Evolutionary conservation across 2,888 invertebrate genomes (phyloP), one percentile per base, ranked within the genome.

Genomic region (Morpho deidamia): DNA sequence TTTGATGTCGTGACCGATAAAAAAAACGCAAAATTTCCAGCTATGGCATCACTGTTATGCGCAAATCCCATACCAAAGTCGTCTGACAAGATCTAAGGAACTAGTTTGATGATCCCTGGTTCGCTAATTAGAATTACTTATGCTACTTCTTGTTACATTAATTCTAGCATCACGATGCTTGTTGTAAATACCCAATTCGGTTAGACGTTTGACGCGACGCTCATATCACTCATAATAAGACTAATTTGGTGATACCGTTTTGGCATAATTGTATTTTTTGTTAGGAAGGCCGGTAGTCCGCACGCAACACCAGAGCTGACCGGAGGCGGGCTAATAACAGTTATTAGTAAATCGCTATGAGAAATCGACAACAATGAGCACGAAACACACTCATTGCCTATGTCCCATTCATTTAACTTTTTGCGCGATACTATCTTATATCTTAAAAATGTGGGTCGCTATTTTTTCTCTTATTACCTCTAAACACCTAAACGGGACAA

Each of bases 281-380:
- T 74, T 61, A 63, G 58, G 72, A 78, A 80, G 71, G 80, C 78
- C 76, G 71, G 81, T 55, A 81, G 85, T 80, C 72, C 69, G 69
- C 82, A 78, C 78, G 79, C 80, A 76, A 78, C 71, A 66, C 70
- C 64, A 67, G 67, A 70, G 68, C 58, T 66, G 74, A 74, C 76
- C 72, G 72, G 74, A 65, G 84, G 78, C 78, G 74, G 72, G 64
- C 74, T 86, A 84, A 85, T 87, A 77, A 80, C 76, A 40, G 74
- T 81, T 81, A 85, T 87, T 86, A 86, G 78, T 73, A 73, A 85
- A 86, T 81, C 78, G 74, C 79, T 75, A 74, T 78, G 78, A 79
- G 86, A 86, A 83, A 87, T 86, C 81, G 74, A 68, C 77, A 78
- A 84, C 84, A 87, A 87, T 84, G 82, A 82, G 74, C 84, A 83